Conservation (phyloP, 2,888 invertebrate species). For the Tolmerus cingulatus region DNA sequence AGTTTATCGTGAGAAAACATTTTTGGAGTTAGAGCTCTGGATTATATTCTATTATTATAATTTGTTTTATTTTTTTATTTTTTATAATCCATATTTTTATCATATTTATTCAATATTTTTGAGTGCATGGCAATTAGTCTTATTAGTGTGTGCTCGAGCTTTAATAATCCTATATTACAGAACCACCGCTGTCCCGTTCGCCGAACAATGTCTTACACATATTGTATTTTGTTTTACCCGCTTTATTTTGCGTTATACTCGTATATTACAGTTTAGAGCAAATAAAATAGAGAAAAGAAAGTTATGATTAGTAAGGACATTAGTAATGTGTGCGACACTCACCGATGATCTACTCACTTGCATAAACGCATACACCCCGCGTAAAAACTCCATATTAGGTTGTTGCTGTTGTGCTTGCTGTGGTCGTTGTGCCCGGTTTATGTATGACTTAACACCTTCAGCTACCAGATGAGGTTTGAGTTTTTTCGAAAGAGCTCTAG, state of each 20-base stretch:
- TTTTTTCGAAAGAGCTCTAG: conserved; percentile 62
- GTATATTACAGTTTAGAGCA: conserved; percentile 50
- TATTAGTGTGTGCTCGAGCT: background rate
- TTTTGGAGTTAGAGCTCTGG: conserved; percentile 21
- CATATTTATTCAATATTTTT: background rate
- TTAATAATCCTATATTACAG: background rate
- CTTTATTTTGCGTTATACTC: background rate
- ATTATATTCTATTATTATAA: background rate
- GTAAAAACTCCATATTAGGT: conserved; percentile 66
- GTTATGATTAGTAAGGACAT: conserved; percentile 64
- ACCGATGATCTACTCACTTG: conserved; percentile 67
- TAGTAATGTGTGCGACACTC: conserved; percentile 62
- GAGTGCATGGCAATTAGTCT: conserved; percentile 28
- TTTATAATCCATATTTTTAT: background rate
- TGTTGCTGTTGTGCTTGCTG: conserved; percentile 60
- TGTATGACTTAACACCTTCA: conserved; percentile 63
- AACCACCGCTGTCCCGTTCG: conserved; percentile 2
- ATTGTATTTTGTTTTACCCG: background rate
- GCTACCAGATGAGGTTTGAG: conserved; percentile 63
- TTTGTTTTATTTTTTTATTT: background rate
- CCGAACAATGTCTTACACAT: conserved; percentile 7
- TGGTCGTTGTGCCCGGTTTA: conserved; percentile 62
- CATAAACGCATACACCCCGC: conserved; percentile 66
- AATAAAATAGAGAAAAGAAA: conserved; percentile 58
- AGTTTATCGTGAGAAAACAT: conserved; percentile 18